A percentile compares a stretch with the other conserved stretches of the same genome.
These are phyloP conservation scores for Choloepus hoffmanni DNA, from an alignment of 2,113 vertebrate species.

Conservation along the genomic window DNA sequence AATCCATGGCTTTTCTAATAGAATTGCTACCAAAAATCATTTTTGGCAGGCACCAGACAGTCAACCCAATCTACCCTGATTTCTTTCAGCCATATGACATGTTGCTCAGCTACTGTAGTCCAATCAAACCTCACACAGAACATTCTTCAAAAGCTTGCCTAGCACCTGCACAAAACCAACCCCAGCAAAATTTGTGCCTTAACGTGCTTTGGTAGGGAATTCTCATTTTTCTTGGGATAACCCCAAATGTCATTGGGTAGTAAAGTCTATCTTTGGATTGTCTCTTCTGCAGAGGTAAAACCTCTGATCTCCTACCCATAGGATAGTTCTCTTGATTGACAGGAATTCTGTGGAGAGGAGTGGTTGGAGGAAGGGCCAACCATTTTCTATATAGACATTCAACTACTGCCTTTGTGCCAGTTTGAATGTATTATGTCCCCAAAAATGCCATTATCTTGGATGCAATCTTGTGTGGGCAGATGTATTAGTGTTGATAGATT, in stretches of 20 bases:
- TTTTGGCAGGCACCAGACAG: background rate
- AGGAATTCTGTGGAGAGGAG: background rate
- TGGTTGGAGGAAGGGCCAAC: no score
- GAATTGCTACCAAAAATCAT: background rate
- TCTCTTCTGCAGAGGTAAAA: background rate
- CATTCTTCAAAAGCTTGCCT: no score
- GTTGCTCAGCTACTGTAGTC: rapidly evolving
- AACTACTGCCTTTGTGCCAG: no score
- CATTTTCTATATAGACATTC: background rate
- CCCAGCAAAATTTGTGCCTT: no score
- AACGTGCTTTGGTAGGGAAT: background rate
- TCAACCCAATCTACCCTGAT: rapidly evolving
- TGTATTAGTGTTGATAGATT: no score
- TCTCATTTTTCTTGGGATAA: background rate
- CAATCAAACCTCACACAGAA: background rate
- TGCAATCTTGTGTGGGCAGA: no score
- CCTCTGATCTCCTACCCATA: no score
- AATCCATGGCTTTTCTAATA: background rate
- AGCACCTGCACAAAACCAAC: background rate
- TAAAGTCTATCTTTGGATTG: background rate
- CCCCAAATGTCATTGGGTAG: background rate
- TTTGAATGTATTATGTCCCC: no score
- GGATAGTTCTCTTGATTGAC: background rate
- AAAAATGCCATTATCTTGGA: no score
- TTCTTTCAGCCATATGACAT: background rate